These are phyloP conservation scores for Babylonia areolata DNA, from an alignment of 1,140 invertebrate genomes.

Conservation along the genomic window DNA sequence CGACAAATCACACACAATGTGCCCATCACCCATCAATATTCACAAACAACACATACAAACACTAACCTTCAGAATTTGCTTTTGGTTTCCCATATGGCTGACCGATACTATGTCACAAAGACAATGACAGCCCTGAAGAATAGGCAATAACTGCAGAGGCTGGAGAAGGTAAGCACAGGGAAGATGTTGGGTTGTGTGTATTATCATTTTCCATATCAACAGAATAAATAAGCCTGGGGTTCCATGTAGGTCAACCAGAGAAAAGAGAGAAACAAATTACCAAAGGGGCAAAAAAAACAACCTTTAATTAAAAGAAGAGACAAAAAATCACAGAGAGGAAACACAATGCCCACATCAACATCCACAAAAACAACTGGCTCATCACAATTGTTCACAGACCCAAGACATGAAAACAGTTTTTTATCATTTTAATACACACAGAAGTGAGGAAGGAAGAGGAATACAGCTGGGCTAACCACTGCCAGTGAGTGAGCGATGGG, in stretches of 20 bases:
- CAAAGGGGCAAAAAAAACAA: background rate
- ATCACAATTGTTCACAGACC: conserved; percentile 18
- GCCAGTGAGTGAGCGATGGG: background rate
- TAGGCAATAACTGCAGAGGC: no score
- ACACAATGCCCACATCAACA: conserved; percentile 1
- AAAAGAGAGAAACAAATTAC: background rate
- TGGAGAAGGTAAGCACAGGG: background rate
- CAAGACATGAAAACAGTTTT: conserved; percentile 2
- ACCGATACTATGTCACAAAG: background rate
- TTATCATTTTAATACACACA: background rate
- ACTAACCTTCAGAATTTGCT: background rate
- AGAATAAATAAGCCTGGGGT: background rate
- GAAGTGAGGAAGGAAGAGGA: background rate
- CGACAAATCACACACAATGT: background rate
- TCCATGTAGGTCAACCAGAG: background rate
- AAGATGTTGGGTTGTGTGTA: background rate
- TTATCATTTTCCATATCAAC: background rate
- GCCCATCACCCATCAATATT: background rate
- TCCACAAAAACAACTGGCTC: background rate
- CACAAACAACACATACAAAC: background rate
- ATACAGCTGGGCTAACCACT: background rate
- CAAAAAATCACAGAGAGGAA: background rate
- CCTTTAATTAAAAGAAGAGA: background rate
- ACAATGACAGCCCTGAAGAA: no score
- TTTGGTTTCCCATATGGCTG: background rate